Evolutionary conservation across 2,113 vertebrate species (phyloP).

Genomic region (Pseudolaguvia tuberculata): DNA sequence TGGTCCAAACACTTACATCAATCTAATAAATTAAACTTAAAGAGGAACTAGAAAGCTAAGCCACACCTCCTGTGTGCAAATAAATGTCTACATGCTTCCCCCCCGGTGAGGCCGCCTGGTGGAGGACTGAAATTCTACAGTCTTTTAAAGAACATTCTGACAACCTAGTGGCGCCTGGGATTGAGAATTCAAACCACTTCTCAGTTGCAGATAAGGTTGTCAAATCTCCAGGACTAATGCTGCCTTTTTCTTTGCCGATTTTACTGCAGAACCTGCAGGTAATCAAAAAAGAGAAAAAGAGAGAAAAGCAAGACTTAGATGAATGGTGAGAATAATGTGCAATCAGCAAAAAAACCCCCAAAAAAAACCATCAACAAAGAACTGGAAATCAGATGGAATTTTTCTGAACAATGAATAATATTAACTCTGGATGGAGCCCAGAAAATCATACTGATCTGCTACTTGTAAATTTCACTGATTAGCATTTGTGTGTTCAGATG

Average conservation of each 20-base stretch:
- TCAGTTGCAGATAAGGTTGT: slow-evolving; percentile 24
- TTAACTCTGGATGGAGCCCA: not conserved
- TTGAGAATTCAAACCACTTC: slow-evolving; percentile 18
- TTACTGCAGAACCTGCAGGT: slow-evolving; percentile 53
- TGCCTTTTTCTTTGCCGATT: slow-evolving; percentile 35
- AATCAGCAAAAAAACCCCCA: slow-evolving; percentile 26
- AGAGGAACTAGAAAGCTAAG: slow-evolving; percentile 49
- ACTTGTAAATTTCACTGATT: slow-evolving; percentile 14
- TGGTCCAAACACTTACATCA: slow-evolving; percentile 28
- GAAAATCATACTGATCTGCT: slow-evolving; percentile 5
- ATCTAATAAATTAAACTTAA: slow-evolving; percentile 19
- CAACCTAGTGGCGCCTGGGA: slow-evolving; percentile 30
- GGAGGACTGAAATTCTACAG: slow-evolving; percentile 30
- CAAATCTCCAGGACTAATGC: not conserved
- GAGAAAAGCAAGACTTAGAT: slow-evolving; percentile 26
- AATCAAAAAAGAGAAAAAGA: slow-evolving; percentile 23
- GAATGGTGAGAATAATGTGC: slow-evolving; percentile 35
- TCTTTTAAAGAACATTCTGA: slow-evolving; percentile 55
- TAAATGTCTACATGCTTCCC: slow-evolving; percentile 56
- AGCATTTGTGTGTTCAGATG: not conserved
- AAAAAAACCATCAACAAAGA: slow-evolving; percentile 8
- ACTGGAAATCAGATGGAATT: slow-evolving; percentile 27
- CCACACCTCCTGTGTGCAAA: slow-evolving; percentile 43
- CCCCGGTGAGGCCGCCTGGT: slow-evolving; percentile 45
- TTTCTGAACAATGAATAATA: slow-evolving; percentile 42